These are phyloP conservation scores for Dicranocentrus wangi DNA, from an alignment of 2,888 invertebrate genomes.

Conservation along the genomic window DNA sequence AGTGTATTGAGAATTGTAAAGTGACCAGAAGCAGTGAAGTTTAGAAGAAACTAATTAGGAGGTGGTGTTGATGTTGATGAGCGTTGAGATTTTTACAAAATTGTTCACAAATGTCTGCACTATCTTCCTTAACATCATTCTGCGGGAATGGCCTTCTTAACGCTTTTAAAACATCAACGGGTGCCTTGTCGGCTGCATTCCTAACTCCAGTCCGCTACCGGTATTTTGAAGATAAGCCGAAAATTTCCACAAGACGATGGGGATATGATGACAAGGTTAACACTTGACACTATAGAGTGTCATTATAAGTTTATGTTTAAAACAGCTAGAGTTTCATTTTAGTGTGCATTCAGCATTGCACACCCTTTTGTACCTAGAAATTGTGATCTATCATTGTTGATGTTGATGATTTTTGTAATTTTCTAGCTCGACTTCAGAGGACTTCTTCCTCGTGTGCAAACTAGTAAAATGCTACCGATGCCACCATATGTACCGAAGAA, in stretches of 20 bases:
- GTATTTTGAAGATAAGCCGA: conserved; percentile 81
- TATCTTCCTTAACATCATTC: conserved; percentile 1
- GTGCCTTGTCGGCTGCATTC: conserved; percentile 39
- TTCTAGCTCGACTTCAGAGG: conserved; percentile 77
- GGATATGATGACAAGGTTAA: conserved; percentile 83
- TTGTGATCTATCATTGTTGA: too few species aligned
- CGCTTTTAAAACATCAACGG: conserved; percentile 33
- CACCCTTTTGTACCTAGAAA: too few species aligned
- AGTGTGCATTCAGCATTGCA: too few species aligned
- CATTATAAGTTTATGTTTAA: not conserved
- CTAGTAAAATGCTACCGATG: conserved; percentile 78
- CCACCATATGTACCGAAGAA: conserved; percentile 83
- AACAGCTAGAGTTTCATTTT: too few species aligned
- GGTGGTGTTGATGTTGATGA: too few species aligned
- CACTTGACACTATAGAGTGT: not conserved
- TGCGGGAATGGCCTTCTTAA: conserved; percentile 37
- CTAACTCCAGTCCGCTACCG: conserved; percentile 76
- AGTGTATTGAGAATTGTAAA: too few species aligned
- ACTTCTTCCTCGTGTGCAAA: conserved; percentile 80
- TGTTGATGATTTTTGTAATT: conserved; percentile 74
- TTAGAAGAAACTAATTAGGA: too few species aligned
- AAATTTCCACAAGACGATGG: conserved; percentile 79
- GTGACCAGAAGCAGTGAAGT: too few species aligned
- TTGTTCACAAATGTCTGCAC: conserved; percentile 29
- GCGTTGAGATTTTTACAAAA: too few species aligned